A percentile compares a stretch with the other conserved stretches of the same genome.
Conservation (phyloP, 1,140 invertebrate genomes). For the Drosophila nannoptera region DNA sequence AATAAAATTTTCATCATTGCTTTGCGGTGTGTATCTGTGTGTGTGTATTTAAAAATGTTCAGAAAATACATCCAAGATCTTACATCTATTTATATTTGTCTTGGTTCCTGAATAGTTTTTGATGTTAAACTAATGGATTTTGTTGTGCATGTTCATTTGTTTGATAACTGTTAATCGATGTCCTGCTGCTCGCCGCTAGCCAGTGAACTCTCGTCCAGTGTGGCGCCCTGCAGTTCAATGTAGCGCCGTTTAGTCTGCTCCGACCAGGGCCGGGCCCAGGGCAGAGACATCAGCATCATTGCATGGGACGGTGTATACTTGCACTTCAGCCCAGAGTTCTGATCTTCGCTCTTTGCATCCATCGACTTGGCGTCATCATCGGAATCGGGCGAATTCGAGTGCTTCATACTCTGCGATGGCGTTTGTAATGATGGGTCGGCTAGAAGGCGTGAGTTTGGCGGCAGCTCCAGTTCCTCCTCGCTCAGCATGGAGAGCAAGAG, state of each 20-base stretch:
- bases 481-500: constrained; percentile 61
- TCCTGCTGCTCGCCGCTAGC: constrained; percentile 16
- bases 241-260: constrained; percentile 17
- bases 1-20: constrained; percentile 26
- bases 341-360: not conserved
- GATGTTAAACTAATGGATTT: not conserved
- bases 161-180: constrained; percentile 23
- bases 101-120: not conserved
- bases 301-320: constrained; percentile 33
- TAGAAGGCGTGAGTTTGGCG: not conserved
- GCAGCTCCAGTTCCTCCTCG: constrained; percentile 36
- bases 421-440: too few species aligned
- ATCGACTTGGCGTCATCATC: not conserved
- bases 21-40: not conserved
- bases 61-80: constrained; percentile 1
- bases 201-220: constrained; percentile 21
- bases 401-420: too few species aligned
- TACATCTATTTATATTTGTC: too few species aligned
- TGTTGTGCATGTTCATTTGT: not conserved
- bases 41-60: constrained; percentile 10
- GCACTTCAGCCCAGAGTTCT: constrained; percentile 1
- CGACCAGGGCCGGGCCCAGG: constrained; percentile 30
- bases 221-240: constrained; percentile 34
- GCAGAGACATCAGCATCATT: constrained; percentile 42
- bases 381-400: not conserved